Base-by-base conservation (phyloP, 2,888 invertebrate genomes). In the Orchestes rusci region DNA sequence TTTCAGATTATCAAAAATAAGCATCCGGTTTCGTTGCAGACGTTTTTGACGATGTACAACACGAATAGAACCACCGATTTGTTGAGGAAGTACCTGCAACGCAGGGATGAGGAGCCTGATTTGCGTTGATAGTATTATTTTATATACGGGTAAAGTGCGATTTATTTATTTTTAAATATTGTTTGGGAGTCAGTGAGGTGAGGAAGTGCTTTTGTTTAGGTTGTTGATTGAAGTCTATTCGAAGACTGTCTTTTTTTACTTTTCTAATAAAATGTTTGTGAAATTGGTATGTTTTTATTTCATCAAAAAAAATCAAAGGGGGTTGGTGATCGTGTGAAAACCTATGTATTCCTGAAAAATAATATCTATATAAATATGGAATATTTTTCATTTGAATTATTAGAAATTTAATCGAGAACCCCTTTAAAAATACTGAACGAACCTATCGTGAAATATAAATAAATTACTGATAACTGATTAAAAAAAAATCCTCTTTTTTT, bases 1-100 rank as follows among this genome's bases (percentile, higher is more conserved):
- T 60, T 59, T 41, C 63, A 63, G 44, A 62, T 63, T 36, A 43
- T 56, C n/a, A 52, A 55, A 15, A 52, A 58, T 18, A 54, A 61
- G 23, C 45, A 47, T 8, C 63, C 63, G 4, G 58, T 63, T 16
- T 59, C 60, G n/a, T 60, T 63, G 45, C 44, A 57, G 32, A 58
- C 59, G 5, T 63, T 62, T 49, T 45, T 63, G 18, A 56, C 56
- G 4, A 56, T 62, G 54, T 59, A 60, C 32, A 62, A 61, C 43
- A 62, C 61, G 3, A 59, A 60, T 37, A 48, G 60, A 15, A 50
- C 59, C 3, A 53, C 52, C 16, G 45, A 44, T 16, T 46, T 59
- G 39, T 51, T 56, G 7, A 50, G 51, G 13, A 54, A 53, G 17
- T 61, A 58, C 45, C 42, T 54, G 41, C 34, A 48, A 16, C 43